These are phyloP conservation scores for Schizothorax lantsangensis DNA, from an alignment of 2,797 vertebrate species.

Conservation along the genomic window DNA sequence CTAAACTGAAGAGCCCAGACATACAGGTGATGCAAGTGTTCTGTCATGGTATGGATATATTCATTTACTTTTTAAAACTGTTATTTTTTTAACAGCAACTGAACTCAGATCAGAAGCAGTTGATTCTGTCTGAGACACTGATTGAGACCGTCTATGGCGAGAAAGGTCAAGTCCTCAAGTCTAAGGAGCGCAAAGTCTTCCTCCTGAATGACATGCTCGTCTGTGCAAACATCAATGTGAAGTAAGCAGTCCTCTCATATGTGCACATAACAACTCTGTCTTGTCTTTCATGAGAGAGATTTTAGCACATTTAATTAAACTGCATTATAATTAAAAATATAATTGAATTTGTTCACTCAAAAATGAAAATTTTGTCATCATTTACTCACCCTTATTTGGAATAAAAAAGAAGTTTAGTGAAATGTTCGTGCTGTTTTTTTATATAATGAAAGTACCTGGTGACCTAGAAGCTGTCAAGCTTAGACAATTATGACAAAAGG, in stretches of 20 bases:
- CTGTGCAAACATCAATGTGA: slow-evolving; percentile 90
- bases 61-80: slow-evolving; percentile 7
- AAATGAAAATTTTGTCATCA: neutral
- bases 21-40: slow-evolving; percentile 32
- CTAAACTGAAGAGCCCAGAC: neutral
- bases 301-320: neutral
- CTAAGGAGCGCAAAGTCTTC: slow-evolving; percentile 90
- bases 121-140: slow-evolving; percentile 88
- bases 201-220: slow-evolving; percentile 88
- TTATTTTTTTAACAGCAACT: slow-evolving; percentile 76
- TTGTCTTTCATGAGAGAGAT: neutral
- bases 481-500: neutral
- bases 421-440: neutral
- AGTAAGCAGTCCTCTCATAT: slow-evolving; percentile 74
- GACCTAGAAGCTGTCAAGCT: neutral
- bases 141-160: slow-evolving; percentile 89
- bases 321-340: neutral
- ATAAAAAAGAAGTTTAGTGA: neutral
- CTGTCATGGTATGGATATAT: neutral
- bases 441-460: neutral
- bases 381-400: neutral
- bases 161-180: slow-evolving; percentile 90
- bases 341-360: neutral
- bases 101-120: slow-evolving; percentile 84
- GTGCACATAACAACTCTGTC: neutral